A percentile compares a stretch with the other conserved stretches of the same genome.
Evolutionary conservation across 2,113 vertebrate genomes (phyloP).

Genomic region (Polyodon spathula): DNA sequence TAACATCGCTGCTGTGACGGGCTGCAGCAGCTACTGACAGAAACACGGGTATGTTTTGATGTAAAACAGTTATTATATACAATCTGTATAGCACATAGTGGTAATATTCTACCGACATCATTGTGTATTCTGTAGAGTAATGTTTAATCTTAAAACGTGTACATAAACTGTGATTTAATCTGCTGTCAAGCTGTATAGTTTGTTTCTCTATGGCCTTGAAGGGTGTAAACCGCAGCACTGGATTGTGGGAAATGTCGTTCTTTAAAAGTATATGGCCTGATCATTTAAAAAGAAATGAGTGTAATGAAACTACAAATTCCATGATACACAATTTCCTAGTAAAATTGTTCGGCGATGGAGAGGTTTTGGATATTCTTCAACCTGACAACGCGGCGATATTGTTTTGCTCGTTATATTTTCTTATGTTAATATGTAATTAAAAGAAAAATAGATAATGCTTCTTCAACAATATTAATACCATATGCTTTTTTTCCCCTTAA

Average conservation of each 20-base stretch:
- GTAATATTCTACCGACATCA: not conserved
- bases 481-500: no score
- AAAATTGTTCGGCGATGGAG: no score
- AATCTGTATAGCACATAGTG: not conserved
- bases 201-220: slow-evolving; percentile 33
- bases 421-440: no score
- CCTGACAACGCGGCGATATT: no score
- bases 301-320: slow-evolving; percentile 19
- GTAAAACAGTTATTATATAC: slow-evolving; percentile 20
- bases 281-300: not conserved
- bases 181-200: slow-evolving; percentile 22
- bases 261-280: not conserved
- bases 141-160: not conserved
- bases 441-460: no score
- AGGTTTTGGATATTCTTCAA: no score
- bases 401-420: no score
- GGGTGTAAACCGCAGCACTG: not conserved
- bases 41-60: slow-evolving; percentile 26
- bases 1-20: slow-evolving; percentile 38
- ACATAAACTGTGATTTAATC: slow-evolving; percentile 14
- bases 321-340: not conserved
- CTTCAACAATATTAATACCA: no score
- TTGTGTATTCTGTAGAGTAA: not conserved
- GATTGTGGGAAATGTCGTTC: slow-evolving; percentile 20
- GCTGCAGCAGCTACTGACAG: slow-evolving; percentile 8